Percentiles rank a stretch among this genome's conserved stretches.
These are phyloP conservation scores for Ormia ochracea DNA, from an alignment of 2,888 invertebrate species.

Conservation along the genomic window DNA sequence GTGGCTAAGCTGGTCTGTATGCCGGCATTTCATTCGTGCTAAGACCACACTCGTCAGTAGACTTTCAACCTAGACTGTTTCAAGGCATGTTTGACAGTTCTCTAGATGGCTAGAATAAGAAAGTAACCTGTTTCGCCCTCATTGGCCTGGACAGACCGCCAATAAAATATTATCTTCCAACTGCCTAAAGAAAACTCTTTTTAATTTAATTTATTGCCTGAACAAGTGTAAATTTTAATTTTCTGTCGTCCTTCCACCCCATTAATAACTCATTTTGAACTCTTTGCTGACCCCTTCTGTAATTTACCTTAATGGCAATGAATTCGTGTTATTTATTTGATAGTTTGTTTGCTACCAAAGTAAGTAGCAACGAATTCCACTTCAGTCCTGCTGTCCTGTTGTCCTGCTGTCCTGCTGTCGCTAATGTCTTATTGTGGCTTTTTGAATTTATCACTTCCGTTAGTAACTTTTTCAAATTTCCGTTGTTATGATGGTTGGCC, in stretches of 20 bases:
- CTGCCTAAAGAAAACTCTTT: too few relatives aligned
- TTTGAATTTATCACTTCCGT: conserved; percentile 42
- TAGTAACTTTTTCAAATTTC: conserved; percentile 45
- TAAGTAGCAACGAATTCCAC: neutral
- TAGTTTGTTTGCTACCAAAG: conserved; percentile 9
- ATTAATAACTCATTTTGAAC: conserved; percentile 1
- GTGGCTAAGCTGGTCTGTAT: too few relatives aligned
- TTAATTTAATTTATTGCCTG: neutral
- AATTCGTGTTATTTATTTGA: neutral
- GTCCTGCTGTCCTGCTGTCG: too few relatives aligned
- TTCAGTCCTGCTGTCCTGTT: too few relatives aligned
- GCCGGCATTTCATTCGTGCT: too few relatives aligned
- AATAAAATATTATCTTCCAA: neutral
- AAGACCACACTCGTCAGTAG: too few relatives aligned
- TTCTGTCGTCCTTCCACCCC: neutral
- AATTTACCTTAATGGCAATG: neutral
- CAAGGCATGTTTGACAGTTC: too few relatives aligned
- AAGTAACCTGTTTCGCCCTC: too few relatives aligned
- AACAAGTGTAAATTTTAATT: neutral
- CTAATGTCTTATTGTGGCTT: conserved; percentile 27
- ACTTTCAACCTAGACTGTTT: too few relatives aligned
- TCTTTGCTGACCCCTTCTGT: neutral
- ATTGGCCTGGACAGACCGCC: too few relatives aligned
- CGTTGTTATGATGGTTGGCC: conserved; percentile 11
- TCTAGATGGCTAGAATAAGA: too few relatives aligned